Evolutionary conservation across 1,140 invertebrate genomes (phyloP).

Genomic region (Caenorhabditis remanei): DNA sequence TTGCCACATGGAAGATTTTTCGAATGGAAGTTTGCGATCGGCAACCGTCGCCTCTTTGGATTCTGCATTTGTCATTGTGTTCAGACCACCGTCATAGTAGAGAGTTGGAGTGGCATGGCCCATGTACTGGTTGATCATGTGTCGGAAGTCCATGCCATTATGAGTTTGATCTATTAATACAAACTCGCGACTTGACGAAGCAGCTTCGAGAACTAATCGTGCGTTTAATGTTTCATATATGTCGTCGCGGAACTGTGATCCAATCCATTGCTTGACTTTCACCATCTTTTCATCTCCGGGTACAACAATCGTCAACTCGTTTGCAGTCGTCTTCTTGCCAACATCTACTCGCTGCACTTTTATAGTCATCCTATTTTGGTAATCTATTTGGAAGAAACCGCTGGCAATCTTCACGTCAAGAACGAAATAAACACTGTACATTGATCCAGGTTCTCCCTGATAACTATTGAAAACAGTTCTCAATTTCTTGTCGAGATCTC

Average conservation of each 20-base stretch:
- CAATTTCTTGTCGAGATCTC: conserved; percentile 47
- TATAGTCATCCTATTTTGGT: conserved; percentile 5
- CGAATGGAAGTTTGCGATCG: conserved; percentile 56
- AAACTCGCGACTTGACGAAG: conserved; percentile 17
- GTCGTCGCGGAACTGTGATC: conserved; percentile 16
- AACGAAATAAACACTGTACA: conserved; percentile 8
- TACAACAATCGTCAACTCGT: conserved; percentile 11
- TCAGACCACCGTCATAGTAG: conserved; percentile 57
- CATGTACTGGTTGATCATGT: not conserved
- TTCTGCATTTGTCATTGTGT: not conserved
- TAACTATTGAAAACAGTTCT: not conserved
- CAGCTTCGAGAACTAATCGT: not conserved
- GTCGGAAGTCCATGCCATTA: not conserved
- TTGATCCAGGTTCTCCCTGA: not conserved
- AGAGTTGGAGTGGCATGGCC: conserved; percentile 5
- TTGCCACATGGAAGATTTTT: conserved; percentile 64
- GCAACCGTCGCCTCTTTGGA: not conserved
- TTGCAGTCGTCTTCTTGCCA: conserved; percentile 19
- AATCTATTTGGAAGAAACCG: not conserved
- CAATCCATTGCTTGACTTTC: conserved; percentile 10
- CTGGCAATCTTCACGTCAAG: conserved; percentile 21
- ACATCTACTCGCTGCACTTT: conserved; percentile 14
- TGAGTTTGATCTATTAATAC: not conserved
- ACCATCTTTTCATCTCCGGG: not conserved
- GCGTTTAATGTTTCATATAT: not conserved